Percentiles rank a stretch among this genome's conserved stretches.
phyloP scores from a whole-genome alignment of 2,113 vertebrate genomes.

The Gavialis gangeticus region DNA sequence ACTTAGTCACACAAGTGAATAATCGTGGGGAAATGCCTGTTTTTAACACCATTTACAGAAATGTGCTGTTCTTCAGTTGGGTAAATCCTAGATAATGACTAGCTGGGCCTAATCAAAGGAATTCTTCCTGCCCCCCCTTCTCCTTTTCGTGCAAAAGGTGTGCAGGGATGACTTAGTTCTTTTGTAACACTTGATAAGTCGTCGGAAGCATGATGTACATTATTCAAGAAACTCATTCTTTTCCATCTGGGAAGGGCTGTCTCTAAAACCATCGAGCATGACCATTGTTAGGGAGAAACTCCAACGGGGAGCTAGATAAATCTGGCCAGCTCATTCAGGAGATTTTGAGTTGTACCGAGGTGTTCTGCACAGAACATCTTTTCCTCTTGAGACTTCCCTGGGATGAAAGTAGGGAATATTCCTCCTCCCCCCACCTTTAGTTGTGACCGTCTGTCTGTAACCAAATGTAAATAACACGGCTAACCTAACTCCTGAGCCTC shows the following conservation, averaged over 20 bases:
- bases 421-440: background rate
- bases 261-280: background rate
- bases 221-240: background rate
- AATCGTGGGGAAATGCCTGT: background rate
- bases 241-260: background rate
- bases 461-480: background rate
- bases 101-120: background rate
- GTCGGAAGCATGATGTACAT: background rate
- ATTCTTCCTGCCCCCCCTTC: background rate
- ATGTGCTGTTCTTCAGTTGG: background rate
- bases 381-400: background rate
- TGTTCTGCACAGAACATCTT: background rate
- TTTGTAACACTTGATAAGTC: background rate
- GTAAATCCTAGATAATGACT: background rate
- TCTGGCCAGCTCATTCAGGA: background rate
- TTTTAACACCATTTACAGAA: accelerated
- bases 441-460: background rate
- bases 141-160: too few species aligned
- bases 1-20: background rate
- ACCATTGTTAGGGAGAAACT: background rate
- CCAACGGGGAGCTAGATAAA: background rate
- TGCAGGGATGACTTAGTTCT: background rate
- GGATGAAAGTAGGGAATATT: background rate
- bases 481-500: background rate
- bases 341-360: background rate